These are phyloP conservation scores for Troides aeacus DNA, from an alignment of 2,888 invertebrate genomes.

Conservation along the genomic window DNA sequence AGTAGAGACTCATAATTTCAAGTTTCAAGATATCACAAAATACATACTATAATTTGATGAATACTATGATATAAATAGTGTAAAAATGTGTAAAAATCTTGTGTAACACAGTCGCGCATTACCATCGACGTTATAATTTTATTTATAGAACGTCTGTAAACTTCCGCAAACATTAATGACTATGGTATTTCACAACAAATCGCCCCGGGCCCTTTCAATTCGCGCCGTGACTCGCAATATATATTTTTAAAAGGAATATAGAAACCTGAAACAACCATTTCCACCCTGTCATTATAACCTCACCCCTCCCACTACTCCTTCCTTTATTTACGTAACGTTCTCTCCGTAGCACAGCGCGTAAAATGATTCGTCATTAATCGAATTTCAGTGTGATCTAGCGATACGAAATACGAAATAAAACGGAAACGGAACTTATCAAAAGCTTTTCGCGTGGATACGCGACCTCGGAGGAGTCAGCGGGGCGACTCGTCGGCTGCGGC, in stretches of 20 bases:
- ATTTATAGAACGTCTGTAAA: not conserved
- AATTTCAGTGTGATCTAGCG: constrained; percentile 32
- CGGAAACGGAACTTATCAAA: constrained; percentile 34
- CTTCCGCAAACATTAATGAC: constrained; percentile 1
- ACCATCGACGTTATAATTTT: no score
- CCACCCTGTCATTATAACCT: no score
- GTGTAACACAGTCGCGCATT: no score
- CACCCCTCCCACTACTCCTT: not conserved
- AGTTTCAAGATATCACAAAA: no score
- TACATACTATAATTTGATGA: no score
- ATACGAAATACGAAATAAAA: constrained; percentile 38
- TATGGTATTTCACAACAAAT: not conserved
- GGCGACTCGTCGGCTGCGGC: constrained; percentile 33
- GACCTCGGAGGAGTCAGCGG: constrained; percentile 33
- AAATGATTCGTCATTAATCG: constrained; percentile 44
- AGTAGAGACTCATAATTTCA: no score
- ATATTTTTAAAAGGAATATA: constrained; percentile 7
- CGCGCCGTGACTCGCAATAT: constrained; percentile 1
- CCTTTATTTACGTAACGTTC: constrained; percentile 4
- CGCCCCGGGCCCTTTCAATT: not conserved
- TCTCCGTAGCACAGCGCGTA: constrained; percentile 21
- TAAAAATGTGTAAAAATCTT: no score
- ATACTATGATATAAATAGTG: no score
- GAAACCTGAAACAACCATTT: constrained; percentile 4
- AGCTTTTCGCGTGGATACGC: constrained; percentile 34